phyloP scores from a whole-genome alignment of 2,797 vertebrate genomes.

The Rhinatrema bivittatum region DNA sequence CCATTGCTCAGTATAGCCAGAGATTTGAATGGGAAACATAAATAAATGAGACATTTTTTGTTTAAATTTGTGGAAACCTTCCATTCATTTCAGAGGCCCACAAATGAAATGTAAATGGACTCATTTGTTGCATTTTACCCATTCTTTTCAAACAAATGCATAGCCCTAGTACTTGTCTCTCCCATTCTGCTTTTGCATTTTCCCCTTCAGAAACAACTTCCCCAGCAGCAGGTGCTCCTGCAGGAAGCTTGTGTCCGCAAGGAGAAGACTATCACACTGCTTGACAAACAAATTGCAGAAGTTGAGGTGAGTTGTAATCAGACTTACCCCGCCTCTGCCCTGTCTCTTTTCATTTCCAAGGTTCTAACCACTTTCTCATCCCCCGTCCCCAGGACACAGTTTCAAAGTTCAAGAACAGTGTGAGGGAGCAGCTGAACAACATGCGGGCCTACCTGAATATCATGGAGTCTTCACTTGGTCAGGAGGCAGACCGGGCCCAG shows the following conservation, averaged over 20 bases:
- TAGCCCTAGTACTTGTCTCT: too few species aligned
- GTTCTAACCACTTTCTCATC: neutral
- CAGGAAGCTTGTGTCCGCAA: constrained; percentile 38
- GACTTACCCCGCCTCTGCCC: too few species aligned
- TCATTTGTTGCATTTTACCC: too few species aligned
- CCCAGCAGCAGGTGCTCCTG: constrained; percentile 45
- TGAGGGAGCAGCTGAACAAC: constrained; percentile 41
- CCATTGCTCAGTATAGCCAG: too few species aligned
- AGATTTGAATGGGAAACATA: too few species aligned
- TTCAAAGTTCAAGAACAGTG: constrained; percentile 34
- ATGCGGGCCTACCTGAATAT: constrained; percentile 39
- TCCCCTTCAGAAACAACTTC: constrained; percentile 36
- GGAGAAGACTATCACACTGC: constrained; percentile 31
- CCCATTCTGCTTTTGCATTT: too few species aligned
- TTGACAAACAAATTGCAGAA: constrained; percentile 46
- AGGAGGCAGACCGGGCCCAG: constrained; percentile 31
- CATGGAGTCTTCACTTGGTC: constrained; percentile 34
- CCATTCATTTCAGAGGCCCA: too few species aligned
- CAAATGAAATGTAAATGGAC: too few species aligned
- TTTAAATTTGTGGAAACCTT: too few species aligned
- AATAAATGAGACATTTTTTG: too few species aligned
- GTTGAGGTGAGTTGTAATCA: constrained; percentile 49
- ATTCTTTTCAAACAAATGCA: too few species aligned
- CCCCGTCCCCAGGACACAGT: constrained; percentile 42
- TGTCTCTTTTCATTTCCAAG: too few species aligned